Base-by-base conservation (phyloP, 2,113 vertebrate genomes). In the Orthochromis malagaraziensis region DNA sequence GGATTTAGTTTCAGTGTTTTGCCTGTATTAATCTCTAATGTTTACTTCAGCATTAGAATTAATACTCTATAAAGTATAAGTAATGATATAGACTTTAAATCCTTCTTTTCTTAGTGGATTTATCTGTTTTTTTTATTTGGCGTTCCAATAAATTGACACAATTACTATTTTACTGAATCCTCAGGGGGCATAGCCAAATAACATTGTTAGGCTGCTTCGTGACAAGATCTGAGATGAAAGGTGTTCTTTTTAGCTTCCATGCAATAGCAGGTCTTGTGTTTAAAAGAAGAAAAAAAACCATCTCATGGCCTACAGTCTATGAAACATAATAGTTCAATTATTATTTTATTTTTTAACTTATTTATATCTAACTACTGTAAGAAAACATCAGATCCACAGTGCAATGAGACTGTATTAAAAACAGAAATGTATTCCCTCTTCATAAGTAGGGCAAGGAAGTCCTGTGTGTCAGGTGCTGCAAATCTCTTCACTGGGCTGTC, bases 361-460 rank as follows among this genome's bases (percentile, higher is more conserved):
- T 77, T 12, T 77, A 49, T 77, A 31, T 77, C 42, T 47, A 29
- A 13, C 42, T 31, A 19, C 17, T 31, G 9, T 31, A n/a, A 57
- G 58, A 88, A 65, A 81, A 31, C 10, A 11, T 29, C 21, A 47
- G 77, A 89, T 82, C 13, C 38, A 35, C 19, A 21, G 21, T 87
- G 81, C 55, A n/a, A 65, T 84, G 60, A 70, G 31, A 84, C 68
- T 55, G 42, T 83, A 86, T 91, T 93, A 86, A 90, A 83, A 91
- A 87, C 88, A 93, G 83, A 91, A 81, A 85, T 90, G 60, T 70
- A 90, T 92, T 90, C 84, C 53, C 33, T 82, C 51, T 84, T 91
- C 90, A 87, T 86, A 91, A 94, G 91, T 93, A 91, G 93, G 91
- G 89, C 93, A 91, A 90, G 88, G 90, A 92, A 88, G 92, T 94